These are phyloP conservation scores for Gambusia holbrooki DNA, from an alignment of 2,113 vertebrate genomes.

Conservation along the genomic window DNA sequence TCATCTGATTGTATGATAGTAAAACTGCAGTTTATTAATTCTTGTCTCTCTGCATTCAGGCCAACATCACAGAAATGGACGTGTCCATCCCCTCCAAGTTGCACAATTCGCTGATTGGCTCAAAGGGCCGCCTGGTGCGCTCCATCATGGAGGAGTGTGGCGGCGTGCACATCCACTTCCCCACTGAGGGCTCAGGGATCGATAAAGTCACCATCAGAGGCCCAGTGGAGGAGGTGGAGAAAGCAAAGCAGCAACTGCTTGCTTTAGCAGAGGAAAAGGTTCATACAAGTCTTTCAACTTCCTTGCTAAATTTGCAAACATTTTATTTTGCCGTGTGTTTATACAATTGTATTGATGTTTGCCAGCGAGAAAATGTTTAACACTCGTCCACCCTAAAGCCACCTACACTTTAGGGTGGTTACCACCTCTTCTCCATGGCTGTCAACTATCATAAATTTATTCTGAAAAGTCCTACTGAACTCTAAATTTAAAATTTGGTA, in stretches of 20 bases:
- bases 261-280: constrained; percentile 98
- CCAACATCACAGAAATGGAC: constrained; percentile 94
- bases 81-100: constrained; percentile 96
- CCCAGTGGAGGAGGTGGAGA: constrained; percentile 94
- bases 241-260: constrained; percentile 94
- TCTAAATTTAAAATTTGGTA: background rate
- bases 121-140: constrained; percentile 96
- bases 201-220: constrained; percentile 96
- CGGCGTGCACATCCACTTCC: constrained; percentile 98
- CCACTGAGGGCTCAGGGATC: constrained; percentile 94
- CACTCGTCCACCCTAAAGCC: too few relatives aligned
- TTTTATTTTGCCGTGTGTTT: too few relatives aligned
- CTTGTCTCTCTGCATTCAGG: constrained; percentile 73
- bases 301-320: too few relatives aligned
- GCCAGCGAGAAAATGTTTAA: too few relatives aligned
- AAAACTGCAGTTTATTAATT: background rate
- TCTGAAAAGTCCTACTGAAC: too few relatives aligned
- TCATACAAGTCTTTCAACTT: constrained; percentile 32
- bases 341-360: too few relatives aligned
- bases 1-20: background rate
- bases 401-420: too few relatives aligned
- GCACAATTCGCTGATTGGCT: constrained; percentile 97
- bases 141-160: constrained; percentile 99
- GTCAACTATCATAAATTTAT: too few relatives aligned
- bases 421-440: too few relatives aligned